phyloP scores from a whole-genome alignment of 2,797 vertebrate genomes.

The Spondyliosoma cantharus region DNA sequence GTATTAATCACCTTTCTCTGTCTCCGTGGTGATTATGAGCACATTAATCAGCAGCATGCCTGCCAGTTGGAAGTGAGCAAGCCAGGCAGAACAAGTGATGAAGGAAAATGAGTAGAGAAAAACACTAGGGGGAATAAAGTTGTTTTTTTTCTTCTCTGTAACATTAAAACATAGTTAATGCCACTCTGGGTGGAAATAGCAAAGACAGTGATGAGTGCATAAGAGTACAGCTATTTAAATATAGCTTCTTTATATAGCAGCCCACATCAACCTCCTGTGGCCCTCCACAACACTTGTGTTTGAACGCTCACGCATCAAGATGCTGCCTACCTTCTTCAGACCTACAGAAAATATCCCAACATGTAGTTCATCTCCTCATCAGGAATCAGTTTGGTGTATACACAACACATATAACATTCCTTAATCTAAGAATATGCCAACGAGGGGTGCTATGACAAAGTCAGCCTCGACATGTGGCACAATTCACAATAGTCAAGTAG shows the following conservation, averaged over 20 bases:
- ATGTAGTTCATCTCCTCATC: slow-evolving; percentile 6
- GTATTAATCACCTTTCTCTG: slow-evolving; percentile 78
- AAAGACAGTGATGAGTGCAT: slow-evolving; percentile 16
- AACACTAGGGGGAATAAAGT: slow-evolving; percentile 24
- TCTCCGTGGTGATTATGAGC: slow-evolving; percentile 75
- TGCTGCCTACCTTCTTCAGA: slow-evolving; percentile 5
- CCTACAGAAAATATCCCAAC: slow-evolving; percentile 24
- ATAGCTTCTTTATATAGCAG: slow-evolving; percentile 41
- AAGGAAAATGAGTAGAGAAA: slow-evolving; percentile 14
- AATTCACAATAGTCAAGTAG: background rate
- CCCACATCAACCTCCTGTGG: slow-evolving; percentile 22
- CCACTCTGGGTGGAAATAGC: slow-evolving; percentile 16
- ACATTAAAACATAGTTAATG: slow-evolving; percentile 25
- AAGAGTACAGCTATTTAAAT: slow-evolving; percentile 36
- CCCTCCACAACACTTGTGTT: slow-evolving; percentile 27
- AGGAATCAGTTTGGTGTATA: background rate
- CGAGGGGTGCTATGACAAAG: background rate
- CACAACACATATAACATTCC: slow-evolving; percentile 4
- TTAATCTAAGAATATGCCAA: slow-evolving; percentile 1
- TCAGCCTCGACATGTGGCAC: background rate
- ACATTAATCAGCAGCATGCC: slow-evolving; percentile 74
- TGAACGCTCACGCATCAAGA: slow-evolving; percentile 10
- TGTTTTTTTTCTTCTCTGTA: slow-evolving; percentile 6
- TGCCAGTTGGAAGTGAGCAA: slow-evolving; percentile 62
- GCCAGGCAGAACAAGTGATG: slow-evolving; percentile 36